These are phyloP conservation scores for Onychomys leucogaster DNA, from an alignment of 2,797 vertebrate genomes.

Conservation along the genomic window DNA sequence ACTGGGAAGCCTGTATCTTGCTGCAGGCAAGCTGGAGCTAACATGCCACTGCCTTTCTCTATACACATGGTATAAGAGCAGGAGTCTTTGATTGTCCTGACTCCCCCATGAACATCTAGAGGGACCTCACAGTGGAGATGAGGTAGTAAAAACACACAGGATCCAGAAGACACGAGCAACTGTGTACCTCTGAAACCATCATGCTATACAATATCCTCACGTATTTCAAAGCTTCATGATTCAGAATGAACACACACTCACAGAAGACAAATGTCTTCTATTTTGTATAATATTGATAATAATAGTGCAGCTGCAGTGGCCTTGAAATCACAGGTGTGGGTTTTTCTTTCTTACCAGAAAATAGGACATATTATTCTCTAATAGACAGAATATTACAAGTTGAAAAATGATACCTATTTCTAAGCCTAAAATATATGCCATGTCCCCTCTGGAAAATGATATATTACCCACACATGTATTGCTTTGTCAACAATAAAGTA, in stretches of 20 bases:
- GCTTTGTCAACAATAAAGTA: slow-evolving; percentile 24
- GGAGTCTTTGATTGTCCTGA: not conserved
- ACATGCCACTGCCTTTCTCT: not conserved
- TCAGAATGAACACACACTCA: not conserved
- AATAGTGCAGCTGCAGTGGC: not conserved
- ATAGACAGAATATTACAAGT: not conserved
- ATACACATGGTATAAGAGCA: fast-evolving
- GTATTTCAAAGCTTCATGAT: not conserved
- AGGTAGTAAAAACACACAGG: not conserved
- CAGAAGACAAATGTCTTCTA: not conserved
- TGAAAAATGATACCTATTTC: slow-evolving; percentile 55
- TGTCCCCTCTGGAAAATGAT: slow-evolving; percentile 14
- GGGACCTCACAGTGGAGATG: not conserved
- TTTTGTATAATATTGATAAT: not conserved
- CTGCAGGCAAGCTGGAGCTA: not conserved
- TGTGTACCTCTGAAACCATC: not conserved
- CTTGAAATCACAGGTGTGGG: not conserved
- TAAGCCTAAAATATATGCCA: slow-evolving; percentile 24
- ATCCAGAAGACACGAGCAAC: not conserved
- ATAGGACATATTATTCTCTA: not conserved
- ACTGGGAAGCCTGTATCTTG: not conserved
- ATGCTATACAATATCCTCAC: not conserved
- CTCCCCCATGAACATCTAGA: not conserved
- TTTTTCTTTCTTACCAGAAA: slow-evolving; percentile 32
- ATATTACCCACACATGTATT: not conserved